These are phyloP conservation scores for Aurelia coerulea DNA, from an alignment of 30 jellyfish, hydroid and myxozoan genomes.

Conservation along the genomic window DNA sequence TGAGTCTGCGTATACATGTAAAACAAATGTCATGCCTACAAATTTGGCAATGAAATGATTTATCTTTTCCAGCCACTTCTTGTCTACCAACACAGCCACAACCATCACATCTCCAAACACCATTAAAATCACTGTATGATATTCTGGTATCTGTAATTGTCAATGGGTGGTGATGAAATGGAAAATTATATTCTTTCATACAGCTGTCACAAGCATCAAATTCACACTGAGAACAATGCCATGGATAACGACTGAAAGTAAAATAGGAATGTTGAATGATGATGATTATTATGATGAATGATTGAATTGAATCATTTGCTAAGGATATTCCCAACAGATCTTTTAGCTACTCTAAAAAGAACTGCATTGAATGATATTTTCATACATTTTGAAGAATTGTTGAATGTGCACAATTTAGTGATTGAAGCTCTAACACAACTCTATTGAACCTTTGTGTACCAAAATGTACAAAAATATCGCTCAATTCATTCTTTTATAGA, in stretches of 20 bases:
- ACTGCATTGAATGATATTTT: not conserved
- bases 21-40: conserved; percentile 77
- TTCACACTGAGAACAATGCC: conserved; percentile 84
- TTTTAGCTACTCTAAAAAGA: too few species aligned
- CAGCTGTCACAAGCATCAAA: conserved; percentile 87
- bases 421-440: too few species aligned
- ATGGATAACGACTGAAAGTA: conserved; percentile 48
- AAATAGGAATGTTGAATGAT: not conserved
- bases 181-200: conserved; percentile 46
- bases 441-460: too few species aligned
- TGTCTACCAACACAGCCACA: conserved; percentile 66
- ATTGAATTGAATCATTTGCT: not conserved
- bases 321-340: not conserved
- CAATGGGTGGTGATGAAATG: conserved; percentile 85
- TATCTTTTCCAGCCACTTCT: conserved; percentile 38
- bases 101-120: conserved; percentile 78
- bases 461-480: too few species aligned
- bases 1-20: conserved; percentile 55
- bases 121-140: conserved; percentile 73
- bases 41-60: conserved; percentile 67
- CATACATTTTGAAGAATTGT: too few species aligned
- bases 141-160: conserved; percentile 63
- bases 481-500: too few species aligned
- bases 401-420: too few species aligned
- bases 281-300: not conserved